Percentiles rank a stretch among this genome's conserved stretches.
Conservation (phyloP, 1,140 invertebrate genomes). For the Apis dorsata region DNA sequence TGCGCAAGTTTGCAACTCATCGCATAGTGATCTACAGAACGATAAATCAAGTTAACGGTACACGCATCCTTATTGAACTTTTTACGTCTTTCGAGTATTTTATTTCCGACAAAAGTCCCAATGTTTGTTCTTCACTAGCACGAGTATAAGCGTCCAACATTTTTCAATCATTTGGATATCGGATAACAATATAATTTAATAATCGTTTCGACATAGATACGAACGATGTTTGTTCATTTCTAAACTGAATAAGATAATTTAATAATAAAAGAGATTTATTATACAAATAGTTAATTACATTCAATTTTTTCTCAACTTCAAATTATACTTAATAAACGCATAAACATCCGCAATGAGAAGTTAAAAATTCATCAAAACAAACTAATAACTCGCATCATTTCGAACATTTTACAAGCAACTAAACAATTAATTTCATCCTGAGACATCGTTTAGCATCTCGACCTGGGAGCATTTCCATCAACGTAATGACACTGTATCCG, state of each 20-base stretch:
- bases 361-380: neutral
- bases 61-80: neutral
- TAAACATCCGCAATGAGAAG: neutral
- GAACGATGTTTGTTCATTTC: too few species aligned
- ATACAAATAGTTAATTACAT: too few species aligned
- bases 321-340: too few species aligned
- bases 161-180: too few species aligned
- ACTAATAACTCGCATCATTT: neutral
- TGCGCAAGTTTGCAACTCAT: neutral
- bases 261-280: too few species aligned
- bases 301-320: too few species aligned
- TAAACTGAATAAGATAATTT: too few species aligned
- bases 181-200: too few species aligned
- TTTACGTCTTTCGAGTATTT: neutral
- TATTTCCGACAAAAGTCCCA: neutral
- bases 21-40: conserved; percentile 10
- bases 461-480: neutral
- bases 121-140: neutral
- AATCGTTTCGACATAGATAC: too few species aligned
- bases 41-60: conserved; percentile 30
- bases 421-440: conserved; percentile 17
- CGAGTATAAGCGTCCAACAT: too few species aligned
- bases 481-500: conserved; percentile 2
- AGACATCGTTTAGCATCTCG: neutral
- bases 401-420: neutral